Base-by-base conservation (phyloP, 2,888 invertebrate species). In the Pheosia tremula region DNA sequence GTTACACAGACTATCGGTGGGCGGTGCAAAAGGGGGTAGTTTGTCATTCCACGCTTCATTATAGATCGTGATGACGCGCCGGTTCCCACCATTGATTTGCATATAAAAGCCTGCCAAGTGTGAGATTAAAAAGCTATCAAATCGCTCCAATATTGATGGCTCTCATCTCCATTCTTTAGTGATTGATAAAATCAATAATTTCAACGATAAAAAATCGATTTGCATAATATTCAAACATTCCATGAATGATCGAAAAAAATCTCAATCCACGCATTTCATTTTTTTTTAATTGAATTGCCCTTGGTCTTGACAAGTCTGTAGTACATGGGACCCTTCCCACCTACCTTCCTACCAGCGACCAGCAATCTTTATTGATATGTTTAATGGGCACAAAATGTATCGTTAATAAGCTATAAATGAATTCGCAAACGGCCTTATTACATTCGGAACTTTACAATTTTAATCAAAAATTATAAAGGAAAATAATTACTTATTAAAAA, bases 31-130 rank as follows among this genome's bases (percentile, higher is more conserved):
- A 87, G 80, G 84, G 85, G 82, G 82, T 86, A 86, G 84, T 88
- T 89, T 88, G 82, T 89, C 87, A 88, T 86, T 81, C 73, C 77
- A 82, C 78, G 79, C 77, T 83, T 86, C 83, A 86, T 89, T 87
- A 87, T 77, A 61, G 63, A 62, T 56, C 67, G 60, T 77, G 74
- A 80, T 83, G 82, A 82, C 78, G 75, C 72, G 70, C 62, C 63
- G 67, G 79, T 81, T 84, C 74, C 69, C 77, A 67, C 69, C 71
- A 78, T 71, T 71, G 78, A 87, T 88, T 88, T 88, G 76, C 87
- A 87, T 86, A 85, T 85, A 81, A 84, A 85, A 84, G 71, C 66
- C 75, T 77, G 76, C 72, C 63, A 72, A 66, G 64, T 63, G 60
- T 63, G 56, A 74, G 73, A 79, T 80, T 75, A 75, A 78, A 77